Evolutionary conservation across 2,888 invertebrate genomes (phyloP), one percentile per base, ranked within the genome.

Genomic region (Hirtodrosophila duncani): DNA sequence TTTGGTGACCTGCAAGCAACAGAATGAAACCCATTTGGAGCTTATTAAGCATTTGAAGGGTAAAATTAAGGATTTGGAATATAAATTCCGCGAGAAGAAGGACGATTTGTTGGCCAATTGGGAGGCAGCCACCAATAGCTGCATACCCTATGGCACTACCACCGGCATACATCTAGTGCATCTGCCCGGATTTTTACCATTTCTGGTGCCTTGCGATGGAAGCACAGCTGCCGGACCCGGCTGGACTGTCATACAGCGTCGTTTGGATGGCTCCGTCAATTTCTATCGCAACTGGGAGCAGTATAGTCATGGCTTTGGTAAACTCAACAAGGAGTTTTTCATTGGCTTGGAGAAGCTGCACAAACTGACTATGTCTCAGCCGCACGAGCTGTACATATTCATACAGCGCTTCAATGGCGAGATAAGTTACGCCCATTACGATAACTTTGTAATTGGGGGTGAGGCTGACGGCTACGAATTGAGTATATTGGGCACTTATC

Each of bases 241-340:
- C 2, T 93, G 92, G 92, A 91, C 91, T 34, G 90, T 91, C 87
- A 91, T 46, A 85, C 92, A 92, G 80, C 90, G 91, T 52, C 88
- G 92, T 6, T 88, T 88, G 53, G 91, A 92, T 56, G 92, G 92
- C 0, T 87, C 89, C 1, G 90, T 91, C 70, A 90, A 92, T 65
- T 93, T 93, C 78, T 90, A 89, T 71, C 89, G 89, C 59, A 83
- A 87, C 36, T 92, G 92, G 92, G 77, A 87, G 0, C 90, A 91
- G 30, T 93, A 93, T 75, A 91, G 90, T 63, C 82, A 88, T 23
- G 93, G 93, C 0, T 93, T 93, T 70, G 93, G 92, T 1, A 91
- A 92, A 70, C 84, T 92, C 1, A 90, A 89, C 1, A 89, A 90
- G 0, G 92, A 93, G 79, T 92, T 91, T 79, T 93, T 92, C 90